phyloP scores from a whole-genome alignment of 1,140 invertebrate genomes.

The Pectinophora gossypiella region DNA sequence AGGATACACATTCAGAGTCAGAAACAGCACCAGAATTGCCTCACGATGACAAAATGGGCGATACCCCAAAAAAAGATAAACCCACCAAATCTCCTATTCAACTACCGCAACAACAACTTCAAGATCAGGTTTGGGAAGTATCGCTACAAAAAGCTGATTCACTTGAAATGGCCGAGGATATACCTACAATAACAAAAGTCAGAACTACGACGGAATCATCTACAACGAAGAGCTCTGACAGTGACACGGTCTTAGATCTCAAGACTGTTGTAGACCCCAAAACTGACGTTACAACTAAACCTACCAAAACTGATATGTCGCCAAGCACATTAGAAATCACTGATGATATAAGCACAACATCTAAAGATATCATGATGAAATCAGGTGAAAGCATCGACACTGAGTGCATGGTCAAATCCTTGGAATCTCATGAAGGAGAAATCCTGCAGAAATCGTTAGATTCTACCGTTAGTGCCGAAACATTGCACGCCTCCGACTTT shows the following conservation, averaged over 20 bases:
- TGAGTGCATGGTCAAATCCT: constrained; percentile 71
- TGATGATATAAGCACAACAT: constrained; percentile 57
- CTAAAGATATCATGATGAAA: constrained; percentile 76
- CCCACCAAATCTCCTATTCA: constrained; percentile 66
- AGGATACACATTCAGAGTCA: constrained; percentile 76
- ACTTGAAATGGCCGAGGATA: constrained; percentile 47
- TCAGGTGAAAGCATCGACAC: constrained; percentile 76
- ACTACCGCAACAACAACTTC: constrained; percentile 76
- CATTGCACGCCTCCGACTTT: constrained; percentile 71
- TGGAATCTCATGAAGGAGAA: constrained; percentile 72
- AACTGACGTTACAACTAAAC: constrained; percentile 41
- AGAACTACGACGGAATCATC: constrained; percentile 14
- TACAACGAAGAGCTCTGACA: constrained; percentile 34
- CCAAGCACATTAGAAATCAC: constrained; percentile 53
- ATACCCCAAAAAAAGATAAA: constrained; percentile 65
- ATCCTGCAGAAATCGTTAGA: constrained; percentile 72
- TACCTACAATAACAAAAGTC: constrained; percentile 32
- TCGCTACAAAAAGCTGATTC: constrained; percentile 75
- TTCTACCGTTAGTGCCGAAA: constrained; percentile 70
- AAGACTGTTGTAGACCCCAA: constrained; percentile 70
- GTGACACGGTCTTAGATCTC: constrained; percentile 39
- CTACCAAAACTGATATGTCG: constrained; percentile 47
- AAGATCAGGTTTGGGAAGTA: constrained; percentile 80
- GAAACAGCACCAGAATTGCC: constrained; percentile 72
- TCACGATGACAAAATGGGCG: constrained; percentile 55